A percentile compares a stretch with the other conserved stretches of the same genome.
phyloP scores from a whole-genome alignment of 2,888 invertebrate species.

The Siphonodentalium dalli region DNA sequence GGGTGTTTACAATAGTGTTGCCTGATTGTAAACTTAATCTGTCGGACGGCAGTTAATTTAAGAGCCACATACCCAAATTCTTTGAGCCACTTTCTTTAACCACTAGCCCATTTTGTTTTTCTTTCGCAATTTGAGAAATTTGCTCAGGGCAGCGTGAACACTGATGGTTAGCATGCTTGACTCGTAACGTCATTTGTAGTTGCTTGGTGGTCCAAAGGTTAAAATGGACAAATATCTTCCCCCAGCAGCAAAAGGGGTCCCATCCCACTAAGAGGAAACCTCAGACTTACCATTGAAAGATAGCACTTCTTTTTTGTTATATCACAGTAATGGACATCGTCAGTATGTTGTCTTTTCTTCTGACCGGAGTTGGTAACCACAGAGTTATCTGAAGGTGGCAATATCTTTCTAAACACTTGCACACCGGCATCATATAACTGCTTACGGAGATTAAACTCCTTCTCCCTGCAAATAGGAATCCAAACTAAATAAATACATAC shows the following conservation, averaged over 20 bases:
- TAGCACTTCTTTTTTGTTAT: constrained; percentile 82
- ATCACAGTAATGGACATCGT: constrained; percentile 80
- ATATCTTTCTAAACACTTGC: constrained; percentile 72
- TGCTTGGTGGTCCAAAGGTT: not conserved
- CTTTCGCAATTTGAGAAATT: no score
- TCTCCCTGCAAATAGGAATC: constrained; percentile 66
- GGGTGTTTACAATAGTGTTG: no score
- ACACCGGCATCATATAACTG: constrained; percentile 73
- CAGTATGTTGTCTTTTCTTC: constrained; percentile 44
- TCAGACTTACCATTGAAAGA: constrained; percentile 76
- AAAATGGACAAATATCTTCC: not conserved
- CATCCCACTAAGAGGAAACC: not conserved
- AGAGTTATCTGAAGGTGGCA: constrained; percentile 37
- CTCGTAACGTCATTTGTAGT: no score
- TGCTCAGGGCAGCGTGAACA: no score
- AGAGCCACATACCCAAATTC: no score
- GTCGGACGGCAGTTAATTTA: no score
- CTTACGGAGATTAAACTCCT: constrained; percentile 74
- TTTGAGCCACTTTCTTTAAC: no score
- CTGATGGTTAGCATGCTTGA: no score
- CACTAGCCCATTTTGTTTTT: no score
- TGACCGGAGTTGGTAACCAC: constrained; percentile 61
- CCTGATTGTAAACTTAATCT: no score
- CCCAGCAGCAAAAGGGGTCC: not conserved
- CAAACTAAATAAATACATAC: no score